These are phyloP conservation scores for Drosophila nasuta DNA, from an alignment of 1,140 invertebrate species.

Conservation along the genomic window DNA sequence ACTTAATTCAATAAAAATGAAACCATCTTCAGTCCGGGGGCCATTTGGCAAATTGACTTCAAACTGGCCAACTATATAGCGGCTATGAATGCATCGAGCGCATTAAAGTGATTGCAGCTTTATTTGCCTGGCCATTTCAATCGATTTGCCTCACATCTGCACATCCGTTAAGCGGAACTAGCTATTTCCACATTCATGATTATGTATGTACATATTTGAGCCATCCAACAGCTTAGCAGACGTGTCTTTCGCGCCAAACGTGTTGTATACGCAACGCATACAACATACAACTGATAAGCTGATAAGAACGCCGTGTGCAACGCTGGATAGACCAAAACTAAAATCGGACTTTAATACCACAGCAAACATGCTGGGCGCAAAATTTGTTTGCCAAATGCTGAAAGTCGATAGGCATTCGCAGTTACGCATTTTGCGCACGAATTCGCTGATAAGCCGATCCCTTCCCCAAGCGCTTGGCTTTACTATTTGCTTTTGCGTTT, in stretches of 20 bases:
- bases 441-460: constrained; percentile 45
- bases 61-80: not conserved
- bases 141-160: not conserved
- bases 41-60: not conserved
- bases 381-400: constrained; percentile 33
- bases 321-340: constrained; percentile 3
- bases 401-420: constrained; percentile 40
- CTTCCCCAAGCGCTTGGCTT: constrained; percentile 19
- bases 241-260: constrained; percentile 17
- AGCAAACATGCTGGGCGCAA: constrained; percentile 42
- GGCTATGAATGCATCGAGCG: not conserved
- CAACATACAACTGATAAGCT: constrained; percentile 47
- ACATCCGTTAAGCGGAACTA: constrained; percentile 7
- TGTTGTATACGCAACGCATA: constrained; percentile 38
- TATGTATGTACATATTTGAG: constrained; percentile 32
- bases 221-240: constrained; percentile 1
- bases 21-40: not conserved
- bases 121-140: constrained; percentile 24
- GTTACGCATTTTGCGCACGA: constrained; percentile 64
- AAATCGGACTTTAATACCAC: not conserved
- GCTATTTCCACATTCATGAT: constrained; percentile 1
- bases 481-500: not conserved
- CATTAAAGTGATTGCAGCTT: constrained; percentile 34
- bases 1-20: not conserved
- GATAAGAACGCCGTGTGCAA: constrained; percentile 56